Conservation (phyloP, 2,797 vertebrate species). For the Anguilla anguilla region DNA sequence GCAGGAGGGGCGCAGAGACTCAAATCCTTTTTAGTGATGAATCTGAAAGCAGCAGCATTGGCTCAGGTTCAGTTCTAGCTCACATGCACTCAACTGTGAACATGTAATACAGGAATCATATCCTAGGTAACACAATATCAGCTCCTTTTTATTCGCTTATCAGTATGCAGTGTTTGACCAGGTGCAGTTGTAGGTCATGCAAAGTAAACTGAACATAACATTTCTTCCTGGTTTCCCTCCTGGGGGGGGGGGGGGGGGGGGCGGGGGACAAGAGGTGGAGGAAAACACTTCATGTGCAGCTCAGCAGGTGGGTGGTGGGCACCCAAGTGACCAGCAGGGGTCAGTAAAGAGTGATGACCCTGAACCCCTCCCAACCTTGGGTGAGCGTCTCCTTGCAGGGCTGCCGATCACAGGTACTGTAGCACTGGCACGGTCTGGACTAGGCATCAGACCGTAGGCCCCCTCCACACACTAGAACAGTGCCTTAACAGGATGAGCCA, state of each 20-base stretch:
- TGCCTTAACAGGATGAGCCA: background rate
- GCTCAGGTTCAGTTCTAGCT: background rate
- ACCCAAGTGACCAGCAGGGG: too few species aligned
- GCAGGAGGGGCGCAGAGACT: constrained; percentile 48
- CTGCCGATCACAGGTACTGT: too few species aligned
- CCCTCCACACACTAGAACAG: background rate
- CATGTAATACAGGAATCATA: background rate
- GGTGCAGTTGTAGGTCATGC: background rate
- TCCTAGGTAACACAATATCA: background rate
- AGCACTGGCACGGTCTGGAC: background rate
- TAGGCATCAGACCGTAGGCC: background rate
- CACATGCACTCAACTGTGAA: background rate
- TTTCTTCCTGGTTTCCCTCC: background rate
- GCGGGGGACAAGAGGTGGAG: too few species aligned
- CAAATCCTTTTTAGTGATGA: constrained; percentile 47
- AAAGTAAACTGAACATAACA: background rate
- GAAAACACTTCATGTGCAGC: too few species aligned
- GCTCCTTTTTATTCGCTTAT: background rate
- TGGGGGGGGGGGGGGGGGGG: too few species aligned
- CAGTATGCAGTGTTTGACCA: background rate
- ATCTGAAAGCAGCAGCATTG: constrained; percentile 34
- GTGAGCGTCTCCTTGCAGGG: too few species aligned
- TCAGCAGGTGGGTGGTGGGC: too few species aligned
- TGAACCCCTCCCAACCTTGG: too few species aligned
- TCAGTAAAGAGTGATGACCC: too few species aligned